Base-by-base conservation (phyloP, 2,888 invertebrate genomes). In the Blomia tropicalis region DNA sequence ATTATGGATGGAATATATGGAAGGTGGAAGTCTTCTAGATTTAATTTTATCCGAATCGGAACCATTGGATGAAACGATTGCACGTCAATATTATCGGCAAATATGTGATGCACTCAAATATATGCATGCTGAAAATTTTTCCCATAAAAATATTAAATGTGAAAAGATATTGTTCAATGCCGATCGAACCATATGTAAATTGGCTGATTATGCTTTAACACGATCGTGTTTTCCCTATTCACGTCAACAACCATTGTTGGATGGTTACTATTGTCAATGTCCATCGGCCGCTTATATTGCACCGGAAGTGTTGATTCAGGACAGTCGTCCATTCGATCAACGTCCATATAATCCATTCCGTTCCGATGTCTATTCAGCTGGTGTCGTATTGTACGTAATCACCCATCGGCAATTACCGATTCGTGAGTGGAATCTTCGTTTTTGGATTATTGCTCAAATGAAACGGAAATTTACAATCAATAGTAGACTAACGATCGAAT, bases 241-340 rank as follows among this genome's bases (percentile, higher is more conserved):
- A 11, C 7, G 14, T n/a, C 51, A 27, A 27, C 51, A 47, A n/a
- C 51, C 51, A 47, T n/a, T 47, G 51, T 27, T 47, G 36, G 36
- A 7, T n/a, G 5, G 7, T 7, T 7, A 25, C 7, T n/a, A 22
- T 7, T 14, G 7, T n/a, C n/a, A 25, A 7, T 47, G 51, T 27
- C 7, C 51, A 7, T 11, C 7, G 7, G 51, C 51, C 5, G 51
- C 51, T n/a, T 47, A 25, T 47, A n/a, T 47, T n/a, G 51, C 51
- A 22, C 51, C 51, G 7, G 51, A 47, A 27, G 51, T 47, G 51
- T 27, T 47, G 51, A 11, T n/a, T 22, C 51, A 47, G 51, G 51
- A 47, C 5, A 47, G 22, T 22, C 7, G 51, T 27, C 7, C 11
- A 7, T 7, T n/a, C 51, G 22, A 25, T 7, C 22, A 47, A n/a